Conservation (phyloP, 2,113 vertebrate species). For the Hyla sarda region DNA sequence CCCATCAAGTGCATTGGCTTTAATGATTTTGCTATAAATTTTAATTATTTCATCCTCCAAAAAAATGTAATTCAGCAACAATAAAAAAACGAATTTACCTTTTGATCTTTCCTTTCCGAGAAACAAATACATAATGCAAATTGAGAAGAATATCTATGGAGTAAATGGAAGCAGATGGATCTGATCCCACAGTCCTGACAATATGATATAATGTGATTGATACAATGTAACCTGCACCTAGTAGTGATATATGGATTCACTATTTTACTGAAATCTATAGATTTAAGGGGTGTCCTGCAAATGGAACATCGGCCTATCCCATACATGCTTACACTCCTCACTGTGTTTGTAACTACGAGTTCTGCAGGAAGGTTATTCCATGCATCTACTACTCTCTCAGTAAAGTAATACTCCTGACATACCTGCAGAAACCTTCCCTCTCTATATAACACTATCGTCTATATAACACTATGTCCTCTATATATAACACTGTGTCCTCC, state of each 20-base stretch:
- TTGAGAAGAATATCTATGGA: slow-evolving; percentile 15
- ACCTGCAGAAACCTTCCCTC: no score
- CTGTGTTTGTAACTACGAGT: no score
- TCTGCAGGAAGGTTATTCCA: no score
- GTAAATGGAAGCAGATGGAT: not conserved
- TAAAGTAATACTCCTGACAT: no score
- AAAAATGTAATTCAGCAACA: slow-evolving; percentile 27
- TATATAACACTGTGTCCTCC: no score
- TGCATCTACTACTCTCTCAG: no score
- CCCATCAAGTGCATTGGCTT: slow-evolving; percentile 37
- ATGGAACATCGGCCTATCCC: no score
- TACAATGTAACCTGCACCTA: not conserved
- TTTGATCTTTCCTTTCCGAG: slow-evolving; percentile 53
- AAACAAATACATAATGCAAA: slow-evolving; percentile 53
- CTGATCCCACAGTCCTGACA: not conserved
- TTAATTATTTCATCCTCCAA: slow-evolving; percentile 45
- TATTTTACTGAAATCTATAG: not conserved
- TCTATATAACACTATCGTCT: no score
- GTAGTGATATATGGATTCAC: not conserved
- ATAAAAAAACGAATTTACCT: slow-evolving; percentile 47
- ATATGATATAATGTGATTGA: not conserved
- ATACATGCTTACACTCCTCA: no score
- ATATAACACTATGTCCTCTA: no score
- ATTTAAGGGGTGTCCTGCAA: no score
- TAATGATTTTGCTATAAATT: slow-evolving; percentile 54